A percentile compares a stretch with the other conserved stretches of the same genome.
Conservation (phyloP, 2,888 invertebrate species). For the Drosophila seclusa region DNA sequence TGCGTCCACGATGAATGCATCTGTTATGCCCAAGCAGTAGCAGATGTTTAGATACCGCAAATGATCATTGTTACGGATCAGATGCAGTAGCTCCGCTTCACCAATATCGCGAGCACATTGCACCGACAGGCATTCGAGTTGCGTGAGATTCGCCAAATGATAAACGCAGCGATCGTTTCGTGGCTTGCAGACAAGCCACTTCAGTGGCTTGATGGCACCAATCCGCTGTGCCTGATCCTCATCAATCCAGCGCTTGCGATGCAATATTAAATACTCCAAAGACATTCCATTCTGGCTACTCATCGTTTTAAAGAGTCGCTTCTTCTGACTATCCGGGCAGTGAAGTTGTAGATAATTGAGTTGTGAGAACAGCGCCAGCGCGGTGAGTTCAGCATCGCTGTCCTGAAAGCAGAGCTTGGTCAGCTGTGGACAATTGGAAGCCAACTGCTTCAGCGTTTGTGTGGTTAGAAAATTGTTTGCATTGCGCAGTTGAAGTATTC, state of each 20-base stretch:
- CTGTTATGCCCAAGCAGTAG: slow-evolving; percentile 65
- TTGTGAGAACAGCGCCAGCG: slow-evolving; percentile 46
- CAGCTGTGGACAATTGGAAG: slow-evolving; percentile 45
- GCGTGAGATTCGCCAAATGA: slow-evolving; percentile 43
- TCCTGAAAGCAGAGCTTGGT: slow-evolving; percentile 65
- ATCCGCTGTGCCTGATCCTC: slow-evolving; percentile 64
- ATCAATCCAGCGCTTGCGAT: slow-evolving; percentile 66
- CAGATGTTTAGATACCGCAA: slow-evolving; percentile 64
- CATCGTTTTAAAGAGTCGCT: slow-evolving; percentile 55
- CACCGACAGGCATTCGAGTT: slow-evolving; percentile 62
- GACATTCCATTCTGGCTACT: slow-evolving; percentile 32
- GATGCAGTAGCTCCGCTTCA: slow-evolving; percentile 46
- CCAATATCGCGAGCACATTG: slow-evolving; percentile 66
- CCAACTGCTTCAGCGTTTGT: slow-evolving; percentile 51
- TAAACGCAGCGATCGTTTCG: slow-evolving; percentile 58
- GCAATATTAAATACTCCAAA: slow-evolving; percentile 60
- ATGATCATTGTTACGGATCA: slow-evolving; percentile 58
- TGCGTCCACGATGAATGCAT: slow-evolving; percentile 55
- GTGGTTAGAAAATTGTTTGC: slow-evolving; percentile 61
- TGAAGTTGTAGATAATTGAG: slow-evolving; percentile 59
- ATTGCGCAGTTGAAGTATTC: slow-evolving; percentile 58
- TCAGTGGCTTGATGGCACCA: slow-evolving; percentile 46
- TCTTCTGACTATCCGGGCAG: slow-evolving; percentile 61
- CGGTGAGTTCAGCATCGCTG: slow-evolving; percentile 63
- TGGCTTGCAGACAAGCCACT: slow-evolving; percentile 67